Percentiles rank a stretch among this genome's conserved stretches.
Conservation (phyloP, 2,113 vertebrate species). For the Opisthocomus hoazin region DNA sequence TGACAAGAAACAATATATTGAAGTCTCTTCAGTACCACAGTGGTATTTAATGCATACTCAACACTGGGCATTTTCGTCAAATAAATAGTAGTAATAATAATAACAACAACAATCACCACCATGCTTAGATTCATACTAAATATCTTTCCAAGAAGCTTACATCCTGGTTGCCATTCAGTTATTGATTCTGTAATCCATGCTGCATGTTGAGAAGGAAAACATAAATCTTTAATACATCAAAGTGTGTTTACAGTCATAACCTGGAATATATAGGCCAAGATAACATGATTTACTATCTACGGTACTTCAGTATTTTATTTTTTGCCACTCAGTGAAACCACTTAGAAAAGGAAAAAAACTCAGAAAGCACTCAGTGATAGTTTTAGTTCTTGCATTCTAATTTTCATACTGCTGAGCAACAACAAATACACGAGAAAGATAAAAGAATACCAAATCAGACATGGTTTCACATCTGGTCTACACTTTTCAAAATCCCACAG, state of each 20-base stretch:
- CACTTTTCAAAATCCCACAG: slow-evolving; percentile 27
- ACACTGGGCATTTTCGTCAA: background rate
- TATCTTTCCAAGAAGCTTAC: background rate
- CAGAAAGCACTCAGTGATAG: background rate
- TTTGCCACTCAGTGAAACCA: background rate
- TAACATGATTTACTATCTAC: background rate
- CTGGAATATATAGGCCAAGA: background rate
- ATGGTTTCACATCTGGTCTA: background rate
- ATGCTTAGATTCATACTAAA: background rate
- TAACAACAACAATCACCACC: fast-evolving
- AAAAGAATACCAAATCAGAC: background rate
- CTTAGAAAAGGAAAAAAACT: background rate
- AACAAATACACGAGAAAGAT: background rate
- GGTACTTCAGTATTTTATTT: background rate
- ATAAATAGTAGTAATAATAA: background rate
- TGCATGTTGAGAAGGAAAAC: background rate
- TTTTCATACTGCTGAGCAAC: background rate
- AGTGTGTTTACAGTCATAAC: background rate
- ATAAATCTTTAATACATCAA: background rate
- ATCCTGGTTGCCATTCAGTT: background rate
- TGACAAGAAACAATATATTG: background rate
- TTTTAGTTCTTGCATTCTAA: background rate
- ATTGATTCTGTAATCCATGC: background rate
- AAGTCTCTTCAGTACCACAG: background rate
- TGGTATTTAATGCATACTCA: background rate